phyloP scores from a whole-genome alignment of 2,797 vertebrate genomes.

The Alcedo atthis region DNA sequence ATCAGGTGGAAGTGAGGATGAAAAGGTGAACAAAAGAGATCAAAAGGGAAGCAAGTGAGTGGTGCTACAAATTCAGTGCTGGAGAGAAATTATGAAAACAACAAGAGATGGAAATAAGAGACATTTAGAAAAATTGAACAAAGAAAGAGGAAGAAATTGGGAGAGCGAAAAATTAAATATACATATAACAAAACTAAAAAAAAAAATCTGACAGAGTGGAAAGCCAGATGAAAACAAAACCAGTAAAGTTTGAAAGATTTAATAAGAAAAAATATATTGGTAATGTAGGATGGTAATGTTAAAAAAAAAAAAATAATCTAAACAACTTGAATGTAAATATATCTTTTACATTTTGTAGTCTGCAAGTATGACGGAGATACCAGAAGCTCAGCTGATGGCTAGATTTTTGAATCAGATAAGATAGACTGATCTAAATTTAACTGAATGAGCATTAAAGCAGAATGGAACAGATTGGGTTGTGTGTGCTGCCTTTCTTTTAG shows the following conservation, averaged over 20 bases:
- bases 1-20: not conserved
- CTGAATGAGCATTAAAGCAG: not conserved
- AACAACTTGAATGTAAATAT: not conserved
- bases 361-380: not conserved
- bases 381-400: not conserved
- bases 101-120: not conserved
- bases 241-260: not conserved
- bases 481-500: not conserved
- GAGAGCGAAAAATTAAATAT: not conserved
- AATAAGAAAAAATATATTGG: not conserved
- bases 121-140: not conserved
- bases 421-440: not conserved
- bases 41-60: not conserved
- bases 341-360: not conserved
- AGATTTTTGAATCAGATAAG: not conserved
- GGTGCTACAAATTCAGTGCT: not conserved
- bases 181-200: not conserved
- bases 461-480: not conserved
- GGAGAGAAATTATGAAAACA: not conserved
- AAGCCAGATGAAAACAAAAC: not conserved
- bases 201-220: not conserved
- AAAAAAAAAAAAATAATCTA: not conserved
- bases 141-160: not conserved
- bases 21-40: not conserved
- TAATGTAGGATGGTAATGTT: not conserved